Conservation (phyloP, 2,113 vertebrate species). For the Etheostoma spectabile region DNA sequence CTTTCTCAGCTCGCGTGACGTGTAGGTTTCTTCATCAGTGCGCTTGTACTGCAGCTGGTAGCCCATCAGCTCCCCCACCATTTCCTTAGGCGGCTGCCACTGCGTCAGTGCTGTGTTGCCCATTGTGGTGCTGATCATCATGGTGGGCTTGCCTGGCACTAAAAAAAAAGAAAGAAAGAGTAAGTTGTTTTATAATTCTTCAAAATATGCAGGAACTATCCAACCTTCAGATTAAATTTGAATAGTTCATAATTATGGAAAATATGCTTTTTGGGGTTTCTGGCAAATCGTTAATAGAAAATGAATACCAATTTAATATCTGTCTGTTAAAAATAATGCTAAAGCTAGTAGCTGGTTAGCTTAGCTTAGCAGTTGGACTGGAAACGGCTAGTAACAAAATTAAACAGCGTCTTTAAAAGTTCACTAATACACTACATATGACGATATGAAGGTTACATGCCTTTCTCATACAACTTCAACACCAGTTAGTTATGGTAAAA, state of each 20-base stretch:
- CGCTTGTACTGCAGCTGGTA: slow-evolving; percentile 95
- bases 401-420: background rate
- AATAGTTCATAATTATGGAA: background rate
- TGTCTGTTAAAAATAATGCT: background rate
- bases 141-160: slow-evolving; percentile 96
- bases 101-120: slow-evolving; percentile 97
- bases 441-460: background rate
- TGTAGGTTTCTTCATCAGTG: slow-evolving; percentile 90
- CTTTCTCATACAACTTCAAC: background rate
- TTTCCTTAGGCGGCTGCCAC: slow-evolving; percentile 98
- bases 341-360: background rate
- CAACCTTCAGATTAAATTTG: background rate
- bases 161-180: background rate
- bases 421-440: background rate
- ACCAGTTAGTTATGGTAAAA: background rate
- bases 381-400: background rate
- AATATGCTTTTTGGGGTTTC: background rate
- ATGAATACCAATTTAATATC: background rate
- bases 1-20: slow-evolving; percentile 89
- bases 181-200: background rate
- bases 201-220: background rate
- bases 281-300: background rate
- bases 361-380: background rate
- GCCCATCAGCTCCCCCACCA: slow-evolving; percentile 95
- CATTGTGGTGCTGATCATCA: slow-evolving; percentile 97